Percentiles rank a stretch among this genome's conserved stretches.
These are phyloP conservation scores for Agonopterix heracliana DNA, from an alignment of 2,888 invertebrate species.

Conservation along the genomic window DNA sequence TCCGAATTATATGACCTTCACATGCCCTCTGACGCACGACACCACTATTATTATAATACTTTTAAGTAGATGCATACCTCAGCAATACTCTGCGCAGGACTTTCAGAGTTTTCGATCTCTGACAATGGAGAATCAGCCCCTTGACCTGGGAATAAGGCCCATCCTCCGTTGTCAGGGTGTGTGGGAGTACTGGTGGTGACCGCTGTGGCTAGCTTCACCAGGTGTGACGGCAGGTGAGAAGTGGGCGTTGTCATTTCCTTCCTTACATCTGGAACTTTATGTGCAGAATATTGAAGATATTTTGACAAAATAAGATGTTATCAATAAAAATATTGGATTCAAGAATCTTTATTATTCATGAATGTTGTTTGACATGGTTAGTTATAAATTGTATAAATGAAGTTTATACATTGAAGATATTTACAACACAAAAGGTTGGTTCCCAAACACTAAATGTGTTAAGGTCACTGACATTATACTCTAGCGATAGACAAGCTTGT, in stretches of 20 bases:
- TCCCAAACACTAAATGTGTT: too few relatives aligned
- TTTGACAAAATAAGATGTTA: neutral
- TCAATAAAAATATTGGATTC: too few relatives aligned
- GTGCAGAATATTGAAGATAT: neutral
- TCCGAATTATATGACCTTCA: too few relatives aligned
- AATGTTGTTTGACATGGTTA: too few relatives aligned
- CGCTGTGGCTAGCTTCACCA: constrained; percentile 43
- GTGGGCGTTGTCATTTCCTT: constrained; percentile 59
- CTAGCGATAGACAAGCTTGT: too few relatives aligned
- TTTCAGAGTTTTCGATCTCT: constrained; percentile 60
- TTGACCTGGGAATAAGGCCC: constrained; percentile 56
- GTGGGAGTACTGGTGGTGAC: constrained; percentile 68
- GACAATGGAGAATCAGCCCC: constrained; percentile 63
- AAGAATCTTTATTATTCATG: too few relatives aligned
- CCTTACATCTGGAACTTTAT: neutral
- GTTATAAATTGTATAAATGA: too few relatives aligned
- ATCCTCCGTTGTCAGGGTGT: constrained; percentile 42
- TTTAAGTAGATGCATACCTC: constrained; percentile 23
- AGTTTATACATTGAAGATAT: too few relatives aligned
- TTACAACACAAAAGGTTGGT: too few relatives aligned
- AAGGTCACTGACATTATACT: too few relatives aligned
- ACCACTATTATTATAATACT: too few relatives aligned
- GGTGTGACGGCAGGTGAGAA: constrained; percentile 39
- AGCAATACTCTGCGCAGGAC: constrained; percentile 47
- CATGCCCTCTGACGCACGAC: too few relatives aligned